Evolutionary conservation across 2,113 vertebrate species (phyloP), one percentile per base, ranked within the genome.

Genomic region (Mesembrinibis cayennensis): DNA sequence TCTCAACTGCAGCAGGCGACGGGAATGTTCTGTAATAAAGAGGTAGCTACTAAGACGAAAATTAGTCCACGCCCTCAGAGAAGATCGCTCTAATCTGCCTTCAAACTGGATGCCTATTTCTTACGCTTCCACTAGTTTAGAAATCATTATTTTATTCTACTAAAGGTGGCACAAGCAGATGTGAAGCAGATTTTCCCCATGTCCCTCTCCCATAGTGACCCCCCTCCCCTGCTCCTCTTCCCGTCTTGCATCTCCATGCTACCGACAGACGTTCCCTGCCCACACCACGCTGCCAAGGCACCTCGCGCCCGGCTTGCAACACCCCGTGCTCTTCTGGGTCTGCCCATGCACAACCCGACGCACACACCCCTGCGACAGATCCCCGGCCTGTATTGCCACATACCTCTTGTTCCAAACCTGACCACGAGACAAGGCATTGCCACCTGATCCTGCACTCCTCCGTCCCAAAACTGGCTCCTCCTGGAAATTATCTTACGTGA

Each of bases 241-340:
- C 70, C 36, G 7, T 8, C 49, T n/a, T 6, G 3, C 0, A 7
- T 21, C 55, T 29, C 56, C 8, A 1, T 10, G 2, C 45, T 6
- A 10, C 61, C 59, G 2, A 10, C 0, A 13, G 70, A 2, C 16
- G 1, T 16, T 44, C 59, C 70, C 63, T 56, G 49, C 71, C 72
- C 70, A 36, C 70, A 6, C 62, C 17, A 4, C 1, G 32, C 30
- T 71, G 65, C 58, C 73, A 25, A 16, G 18, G 38, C 70, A 61
- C 38, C 44, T 74, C 53, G 30, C 13, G n/a, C 69, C 90, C 20
- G 30, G 29, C 62, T 63, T 56, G 63, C 52, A 27, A 47, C 45
- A 36, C n/a, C 36, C 36, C 47, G 62, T 8, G 40, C 30, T 72
- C 63, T 19, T 50, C 73, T 79, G 69, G 17, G 42, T 53, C 79